Evolutionary conservation across 2,113 vertebrate species (phyloP).

Genomic region (Stigmatopora argus): DNA sequence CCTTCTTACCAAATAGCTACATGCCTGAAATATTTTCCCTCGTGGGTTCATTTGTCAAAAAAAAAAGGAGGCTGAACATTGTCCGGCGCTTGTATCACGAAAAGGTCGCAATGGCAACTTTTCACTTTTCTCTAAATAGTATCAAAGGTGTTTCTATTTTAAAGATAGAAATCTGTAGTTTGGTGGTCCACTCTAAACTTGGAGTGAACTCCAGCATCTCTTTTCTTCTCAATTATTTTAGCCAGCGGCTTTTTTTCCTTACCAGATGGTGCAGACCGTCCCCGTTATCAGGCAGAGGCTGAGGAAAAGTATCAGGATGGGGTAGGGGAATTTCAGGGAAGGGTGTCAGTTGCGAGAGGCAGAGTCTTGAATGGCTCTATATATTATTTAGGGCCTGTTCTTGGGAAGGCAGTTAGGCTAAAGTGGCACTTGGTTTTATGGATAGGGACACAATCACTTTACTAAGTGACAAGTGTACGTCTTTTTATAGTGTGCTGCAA

Average conservation of each 20-base stretch:
- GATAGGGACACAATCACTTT: constrained; percentile 42
- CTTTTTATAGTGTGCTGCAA: constrained; percentile 26
- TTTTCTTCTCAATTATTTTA: background rate
- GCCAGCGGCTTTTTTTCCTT: constrained; percentile 10
- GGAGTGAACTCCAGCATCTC: constrained; percentile 21
- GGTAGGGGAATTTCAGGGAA: constrained; percentile 34
- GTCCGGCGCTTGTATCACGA: constrained; percentile 28
- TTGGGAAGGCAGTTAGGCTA: constrained; percentile 54
- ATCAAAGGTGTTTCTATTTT: constrained; percentile 15
- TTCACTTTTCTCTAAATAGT: constrained; percentile 27
- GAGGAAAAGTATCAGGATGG: constrained; percentile 33
- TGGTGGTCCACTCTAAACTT: constrained; percentile 13
- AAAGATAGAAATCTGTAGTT: constrained; percentile 22
- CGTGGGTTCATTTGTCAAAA: constrained; percentile 26
- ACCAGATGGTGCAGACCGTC: constrained; percentile 47
- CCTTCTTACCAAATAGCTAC: constrained; percentile 49
- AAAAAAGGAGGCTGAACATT: constrained; percentile 20
- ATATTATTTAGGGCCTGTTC: constrained; percentile 57
- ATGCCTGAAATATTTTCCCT: constrained; percentile 30
- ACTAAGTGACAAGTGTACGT: constrained; percentile 28
- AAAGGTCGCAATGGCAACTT: constrained; percentile 40
- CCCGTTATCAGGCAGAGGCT: constrained; percentile 43
- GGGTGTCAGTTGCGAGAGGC: constrained; percentile 64
- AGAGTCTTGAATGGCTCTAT: constrained; percentile 56
- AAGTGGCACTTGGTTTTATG: constrained; percentile 57